A percentile compares a stretch with the other conserved stretches of the same genome.
Evolutionary conservation across 2,797 vertebrate species (phyloP).

Genomic region (Phoeniculus purpureus): DNA sequence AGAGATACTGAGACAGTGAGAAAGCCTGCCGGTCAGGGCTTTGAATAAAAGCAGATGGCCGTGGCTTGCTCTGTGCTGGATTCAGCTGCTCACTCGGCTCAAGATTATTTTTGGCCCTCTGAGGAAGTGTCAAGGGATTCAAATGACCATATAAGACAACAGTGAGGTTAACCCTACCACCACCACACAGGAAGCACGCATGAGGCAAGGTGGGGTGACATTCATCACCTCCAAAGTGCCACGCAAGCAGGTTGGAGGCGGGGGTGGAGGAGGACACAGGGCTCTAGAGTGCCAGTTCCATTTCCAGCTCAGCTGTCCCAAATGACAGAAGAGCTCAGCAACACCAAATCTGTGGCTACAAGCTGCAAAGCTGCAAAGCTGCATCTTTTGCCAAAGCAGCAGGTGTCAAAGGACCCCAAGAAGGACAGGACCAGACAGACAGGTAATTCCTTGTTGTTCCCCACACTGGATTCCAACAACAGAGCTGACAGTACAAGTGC

Average conservation of each 20-base stretch:
- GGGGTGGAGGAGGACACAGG: not conserved
- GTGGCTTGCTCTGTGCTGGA: conserved; percentile 65
- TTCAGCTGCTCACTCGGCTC: conserved; percentile 87
- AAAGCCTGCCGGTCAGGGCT: conserved; percentile 52
- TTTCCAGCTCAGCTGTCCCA: not conserved
- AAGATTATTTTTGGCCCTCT: conserved; percentile 93
- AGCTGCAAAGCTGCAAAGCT: not conserved
- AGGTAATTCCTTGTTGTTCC: not conserved
- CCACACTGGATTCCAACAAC: accelerated
- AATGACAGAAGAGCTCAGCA: not conserved
- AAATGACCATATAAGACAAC: conserved; percentile 95
- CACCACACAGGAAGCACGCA: conserved; percentile 64
- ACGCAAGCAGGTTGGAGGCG: not conserved
- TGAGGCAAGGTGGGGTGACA: conserved; percentile 64
- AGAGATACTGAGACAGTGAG: conserved; percentile 5
- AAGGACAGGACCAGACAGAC: not conserved
- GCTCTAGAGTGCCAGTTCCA: not conserved
- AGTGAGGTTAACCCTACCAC: conserved; percentile 78
- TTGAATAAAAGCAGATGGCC: conserved; percentile 82
- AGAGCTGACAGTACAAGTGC: not conserved
- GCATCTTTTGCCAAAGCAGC: not conserved
- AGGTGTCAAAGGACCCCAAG: not conserved
- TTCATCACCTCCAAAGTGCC: conserved; percentile 23
- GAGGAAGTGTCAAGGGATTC: conserved; percentile 85
- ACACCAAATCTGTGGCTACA: not conserved